Percentiles rank a stretch among this genome's conserved stretches.
Evolutionary conservation across 2,113 vertebrate species (phyloP).

Genomic region (Poeciliopsis turrubarensis): DNA sequence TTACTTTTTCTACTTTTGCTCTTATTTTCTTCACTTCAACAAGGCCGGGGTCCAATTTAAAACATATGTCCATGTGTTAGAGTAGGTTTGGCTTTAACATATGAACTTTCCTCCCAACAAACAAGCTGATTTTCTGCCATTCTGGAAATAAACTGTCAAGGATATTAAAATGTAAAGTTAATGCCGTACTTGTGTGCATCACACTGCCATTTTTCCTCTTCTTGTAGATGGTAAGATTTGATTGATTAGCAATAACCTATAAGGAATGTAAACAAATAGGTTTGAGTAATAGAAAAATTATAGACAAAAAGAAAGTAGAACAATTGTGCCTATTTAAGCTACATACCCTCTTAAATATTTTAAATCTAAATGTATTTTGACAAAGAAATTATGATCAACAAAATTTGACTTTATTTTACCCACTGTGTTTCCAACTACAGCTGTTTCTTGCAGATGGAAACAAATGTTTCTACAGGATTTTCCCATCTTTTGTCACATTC

Average conservation of each 20-base stretch:
- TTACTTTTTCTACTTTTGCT: not conserved
- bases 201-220: conserved; percentile 20
- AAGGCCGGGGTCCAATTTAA: conserved; percentile 41
- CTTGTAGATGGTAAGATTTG: no score
- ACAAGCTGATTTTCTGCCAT: conserved; percentile 61
- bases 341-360: no score
- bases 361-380: no score
- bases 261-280: not conserved
- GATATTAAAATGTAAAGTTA: conserved; percentile 58
- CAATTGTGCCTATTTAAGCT: no score
- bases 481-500: no score
- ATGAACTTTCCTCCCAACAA: conserved; percentile 28
- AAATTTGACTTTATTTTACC: no score
- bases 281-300: no score
- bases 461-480: no score
- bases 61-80: conserved; percentile 10
- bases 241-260: not conserved
- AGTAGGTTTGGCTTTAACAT: conserved; percentile 32
- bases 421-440: no score
- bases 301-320: no score
- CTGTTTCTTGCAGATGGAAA: no score
- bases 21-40: conserved; percentile 6
- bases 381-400: no score
- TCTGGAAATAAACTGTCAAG: conserved; percentile 65
- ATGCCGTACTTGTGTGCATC: not conserved